Base-by-base conservation (phyloP, 1,140 invertebrate species). In the Portunus trituberculatus region DNA sequence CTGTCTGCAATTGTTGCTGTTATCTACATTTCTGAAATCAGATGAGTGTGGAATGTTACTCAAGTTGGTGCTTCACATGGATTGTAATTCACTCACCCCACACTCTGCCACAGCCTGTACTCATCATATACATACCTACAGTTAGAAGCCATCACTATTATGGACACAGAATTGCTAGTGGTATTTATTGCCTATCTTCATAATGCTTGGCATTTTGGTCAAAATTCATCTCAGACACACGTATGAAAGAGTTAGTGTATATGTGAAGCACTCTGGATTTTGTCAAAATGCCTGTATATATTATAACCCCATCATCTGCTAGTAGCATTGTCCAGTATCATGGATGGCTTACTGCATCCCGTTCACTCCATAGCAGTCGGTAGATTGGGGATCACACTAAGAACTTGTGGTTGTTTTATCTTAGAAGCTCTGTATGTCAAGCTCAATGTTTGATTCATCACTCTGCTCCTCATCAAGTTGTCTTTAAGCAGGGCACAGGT, bases 41-140 rank as follows among this genome's bases (percentile, higher is more conserved):
- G 46, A 93, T 52, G 92, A 87, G 92, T 87, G 86, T 87, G 84
- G 83, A 93, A 87, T 93, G 92, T 86, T 87, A 93, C 86, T 84
- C 14, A 93, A 93, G 92, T 93, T 84, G 32, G 84, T 46, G 84
- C 92, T 84, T 93, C 82, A 86, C 83, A 93, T 87, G 39, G 86
- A 86, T 87, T 39, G 92, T 67, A 52, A 83, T 8, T 93, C 84
- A 87, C 84, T 87, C n/a, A 84, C 76, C 89, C 29, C 14, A 32
- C 39, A 86, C 92, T 25, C 45, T 93, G 45, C 84, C 92, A 93
- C 92, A 87, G 28, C 82, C 83, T 93, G 83, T 87, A 84, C 28
- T 52, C 25, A 93, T 45, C 45, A 8, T 28, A 16, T 20, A 52
- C 48, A 76, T n/a, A 52, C 48, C 12, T n/a, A n/a, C 48, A 28